Conservation (phyloP, 2,113 vertebrate species). For the Pimephales promelas region DNA sequence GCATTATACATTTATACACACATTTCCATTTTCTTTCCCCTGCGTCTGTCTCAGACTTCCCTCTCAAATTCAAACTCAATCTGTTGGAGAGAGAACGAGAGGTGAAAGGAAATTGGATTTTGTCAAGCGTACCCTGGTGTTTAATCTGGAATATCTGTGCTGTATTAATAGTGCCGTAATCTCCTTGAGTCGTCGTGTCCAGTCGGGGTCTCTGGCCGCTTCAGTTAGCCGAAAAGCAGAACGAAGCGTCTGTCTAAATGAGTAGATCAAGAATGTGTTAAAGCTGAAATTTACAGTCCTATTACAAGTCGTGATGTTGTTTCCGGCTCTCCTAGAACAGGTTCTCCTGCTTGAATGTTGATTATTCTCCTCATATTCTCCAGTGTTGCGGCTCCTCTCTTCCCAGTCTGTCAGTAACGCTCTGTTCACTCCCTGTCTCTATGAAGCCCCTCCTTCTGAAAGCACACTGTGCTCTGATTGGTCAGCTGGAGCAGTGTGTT, state of each 20-base stretch:
- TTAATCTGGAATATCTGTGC: slow-evolving; percentile 77
- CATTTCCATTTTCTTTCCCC: not conserved
- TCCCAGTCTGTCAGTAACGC: no score
- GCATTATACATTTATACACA: slow-evolving; percentile 8
- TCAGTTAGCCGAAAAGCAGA: not conserved
- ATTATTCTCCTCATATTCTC: no score
- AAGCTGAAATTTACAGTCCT: no score
- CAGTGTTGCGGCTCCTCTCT: no score
- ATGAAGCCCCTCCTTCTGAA: no score
- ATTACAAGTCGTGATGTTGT: no score
- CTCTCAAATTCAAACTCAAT: slow-evolving; percentile 58
- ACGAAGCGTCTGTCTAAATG: not conserved
- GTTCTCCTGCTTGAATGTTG: no score
- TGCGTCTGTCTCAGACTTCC: slow-evolving; percentile 16
- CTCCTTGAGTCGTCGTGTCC: slow-evolving; percentile 47
- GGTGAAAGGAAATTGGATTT: slow-evolving; percentile 77
- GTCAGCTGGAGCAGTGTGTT: no score
- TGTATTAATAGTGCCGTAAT: slow-evolving; percentile 69
- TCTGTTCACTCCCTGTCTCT: no score
- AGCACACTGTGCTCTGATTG: no score
- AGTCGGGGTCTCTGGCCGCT: slow-evolving; percentile 30
- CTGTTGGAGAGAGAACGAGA: slow-evolving; percentile 58
- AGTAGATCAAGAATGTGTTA: not conserved
- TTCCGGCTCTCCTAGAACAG: no score
- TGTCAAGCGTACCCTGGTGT: slow-evolving; percentile 72